Base-by-base conservation (phyloP, 2,888 invertebrate species). In the Heliconius charithonia region DNA sequence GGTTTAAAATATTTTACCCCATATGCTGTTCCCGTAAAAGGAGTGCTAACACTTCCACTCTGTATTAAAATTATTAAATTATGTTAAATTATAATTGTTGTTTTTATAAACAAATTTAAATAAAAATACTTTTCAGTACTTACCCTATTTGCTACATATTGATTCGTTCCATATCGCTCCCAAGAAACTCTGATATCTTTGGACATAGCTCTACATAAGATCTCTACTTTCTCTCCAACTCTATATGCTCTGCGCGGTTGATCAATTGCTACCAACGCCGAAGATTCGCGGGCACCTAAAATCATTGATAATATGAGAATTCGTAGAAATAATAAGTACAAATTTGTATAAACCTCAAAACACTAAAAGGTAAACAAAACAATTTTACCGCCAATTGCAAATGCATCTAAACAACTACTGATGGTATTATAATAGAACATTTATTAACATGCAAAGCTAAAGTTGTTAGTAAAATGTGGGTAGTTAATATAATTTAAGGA, bases 141-240 rank as follows among this genome's bases (percentile, higher is more conserved):
- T 81, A 94, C 94, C 83, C 85, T 85, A 1, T 86, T 85, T 2
- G 88, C 86, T 2, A 94, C 92, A 77, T 86, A 93, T 80, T 93
- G 87, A n/a, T 87, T 90, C 22, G 91, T 92, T 80, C 90, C 89
- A 19, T 85, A 86, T 78, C 89, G 87, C 65, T 90, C 87, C 91
- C 93, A 93, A 9, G 81, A 83, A 19, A 89, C 87, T 2, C 76
- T 83, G 19, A 88, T 83, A 37, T 87, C 87, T 3, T 86, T 83
- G 4, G 87, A 84, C 1, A 77, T 80, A 0, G 86, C 85, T 66
- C 86, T 87, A 85, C 94, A 95, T 1, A 87, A 82, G 0, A 95
- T 87, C 75, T 91, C 86, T 0, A 94, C 92, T 78, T 90, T 92
- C 72, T 93, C 93, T 2, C 92, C 93, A 2, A 89, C 90, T 63